phyloP scores from a whole-genome alignment of 1,140 invertebrate species.

The Caerostris darwini region DNA sequence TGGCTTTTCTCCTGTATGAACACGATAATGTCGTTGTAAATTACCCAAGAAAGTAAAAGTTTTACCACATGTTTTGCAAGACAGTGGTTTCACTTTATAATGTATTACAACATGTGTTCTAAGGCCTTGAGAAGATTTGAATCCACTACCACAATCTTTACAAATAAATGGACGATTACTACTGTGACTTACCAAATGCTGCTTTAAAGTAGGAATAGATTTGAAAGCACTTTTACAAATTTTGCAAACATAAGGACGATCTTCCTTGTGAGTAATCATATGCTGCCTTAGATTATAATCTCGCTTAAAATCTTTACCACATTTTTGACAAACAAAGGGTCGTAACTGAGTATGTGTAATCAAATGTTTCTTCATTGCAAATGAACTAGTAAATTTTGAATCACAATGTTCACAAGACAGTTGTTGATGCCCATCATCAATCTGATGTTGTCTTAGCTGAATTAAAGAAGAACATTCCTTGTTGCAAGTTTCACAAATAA shows the following conservation, averaged over 20 bases:
- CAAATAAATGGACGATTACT: constrained; percentile 79
- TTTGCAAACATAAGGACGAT: constrained; percentile 63
- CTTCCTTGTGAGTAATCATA: constrained; percentile 61
- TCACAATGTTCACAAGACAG: constrained; percentile 74
- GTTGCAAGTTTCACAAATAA: constrained; percentile 33
- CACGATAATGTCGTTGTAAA: constrained; percentile 89
- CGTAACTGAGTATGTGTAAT: constrained; percentile 26
- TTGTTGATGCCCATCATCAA: background rate
- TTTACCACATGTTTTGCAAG: constrained; percentile 85
- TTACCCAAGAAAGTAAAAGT: constrained; percentile 89
- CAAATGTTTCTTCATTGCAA: constrained; percentile 48
- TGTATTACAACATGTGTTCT: constrained; percentile 74
- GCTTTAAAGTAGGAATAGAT: constrained; percentile 78
- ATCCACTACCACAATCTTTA: constrained; percentile 76
- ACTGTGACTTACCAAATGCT: constrained; percentile 80
- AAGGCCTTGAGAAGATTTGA: constrained; percentile 61
- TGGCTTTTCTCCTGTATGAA: constrained; percentile 93
- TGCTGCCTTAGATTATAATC: constrained; percentile 66
- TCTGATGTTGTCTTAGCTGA: constrained; percentile 47
- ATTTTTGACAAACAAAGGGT: constrained; percentile 61
- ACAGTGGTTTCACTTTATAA: constrained; percentile 78
- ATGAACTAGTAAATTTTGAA: background rate
- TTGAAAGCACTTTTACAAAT: constrained; percentile 61
- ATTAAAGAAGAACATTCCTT: background rate
- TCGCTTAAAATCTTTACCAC: constrained; percentile 55